Evolutionary conservation across 2,888 invertebrate species (phyloP).

Genomic region (Patella ulyssiponensis): DNA sequence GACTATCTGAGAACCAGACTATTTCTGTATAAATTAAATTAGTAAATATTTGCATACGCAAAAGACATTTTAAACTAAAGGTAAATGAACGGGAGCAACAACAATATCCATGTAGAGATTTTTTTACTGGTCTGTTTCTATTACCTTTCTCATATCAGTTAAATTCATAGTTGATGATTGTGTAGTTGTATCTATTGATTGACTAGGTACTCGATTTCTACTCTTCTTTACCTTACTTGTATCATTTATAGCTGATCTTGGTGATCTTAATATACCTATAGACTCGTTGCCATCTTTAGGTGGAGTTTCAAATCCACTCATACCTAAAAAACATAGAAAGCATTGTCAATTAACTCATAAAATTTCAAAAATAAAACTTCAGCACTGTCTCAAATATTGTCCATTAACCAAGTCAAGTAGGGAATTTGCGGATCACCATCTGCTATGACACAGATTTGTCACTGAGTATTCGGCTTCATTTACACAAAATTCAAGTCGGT

Average conservation of each 20-base stretch:
- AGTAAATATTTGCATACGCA: no score
- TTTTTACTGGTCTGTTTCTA: no score
- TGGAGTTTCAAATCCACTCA: constrained; percentile 41
- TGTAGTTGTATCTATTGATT: constrained; percentile 31
- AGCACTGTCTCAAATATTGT: no score
- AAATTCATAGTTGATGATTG: constrained; percentile 50
- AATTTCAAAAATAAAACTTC: no score
- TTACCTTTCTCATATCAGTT: constrained; percentile 60
- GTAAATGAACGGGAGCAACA: no score
- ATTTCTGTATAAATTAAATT: no score
- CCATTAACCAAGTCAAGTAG: neutral
- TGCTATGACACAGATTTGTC: neutral
- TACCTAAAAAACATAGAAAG: constrained; percentile 1
- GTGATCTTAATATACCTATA: constrained; percentile 45
- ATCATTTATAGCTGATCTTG: constrained; percentile 64
- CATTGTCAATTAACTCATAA: no score
- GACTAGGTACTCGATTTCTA: constrained; percentile 45
- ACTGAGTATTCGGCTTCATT: no score
- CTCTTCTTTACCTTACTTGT: constrained; percentile 62
- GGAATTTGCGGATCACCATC: neutral
- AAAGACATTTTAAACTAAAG: no score
- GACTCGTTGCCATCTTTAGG: constrained; percentile 47
- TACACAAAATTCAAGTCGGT: no score
- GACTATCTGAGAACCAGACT: no score
- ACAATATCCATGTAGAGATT: no score